Evolutionary conservation across 2,797 vertebrate species (phyloP).

Genomic region (Enteromius unitaeniatus): DNA sequence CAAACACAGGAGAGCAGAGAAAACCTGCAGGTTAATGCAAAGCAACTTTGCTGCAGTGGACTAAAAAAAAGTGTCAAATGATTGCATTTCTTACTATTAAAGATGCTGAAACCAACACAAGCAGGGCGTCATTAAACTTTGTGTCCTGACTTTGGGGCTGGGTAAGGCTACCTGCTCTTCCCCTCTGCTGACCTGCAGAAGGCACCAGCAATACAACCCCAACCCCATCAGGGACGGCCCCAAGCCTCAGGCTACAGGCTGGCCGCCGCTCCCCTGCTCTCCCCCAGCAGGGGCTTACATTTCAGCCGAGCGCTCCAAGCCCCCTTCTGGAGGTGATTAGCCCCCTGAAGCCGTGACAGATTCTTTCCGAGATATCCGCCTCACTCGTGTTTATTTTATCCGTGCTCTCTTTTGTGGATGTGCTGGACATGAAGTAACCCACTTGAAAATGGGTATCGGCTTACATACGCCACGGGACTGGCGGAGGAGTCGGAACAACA

Average conservation of each 20-base stretch:
- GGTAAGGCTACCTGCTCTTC: conserved; percentile 84
- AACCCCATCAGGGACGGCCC: conserved; percentile 50
- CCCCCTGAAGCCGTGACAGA: conserved; percentile 99
- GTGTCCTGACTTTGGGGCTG: conserved; percentile 31
- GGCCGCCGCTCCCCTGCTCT: conserved; percentile 84
- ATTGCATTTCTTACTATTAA: conserved; percentile 16
- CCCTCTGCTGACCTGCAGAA: conserved; percentile 91
- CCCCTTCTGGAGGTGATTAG: conserved; percentile 99
- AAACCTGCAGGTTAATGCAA: conserved; percentile 22
- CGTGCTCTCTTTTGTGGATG: conserved; percentile 98
- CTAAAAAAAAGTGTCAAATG: not conserved
- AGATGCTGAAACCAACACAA: not conserved
- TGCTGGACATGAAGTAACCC: conserved; percentile 99
- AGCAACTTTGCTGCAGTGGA: conserved; percentile 5
- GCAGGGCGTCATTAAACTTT: conserved; percentile 13
- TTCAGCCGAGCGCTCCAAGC: conserved; percentile 96
- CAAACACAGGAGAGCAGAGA: conserved; percentile 26
- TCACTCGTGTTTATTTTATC: conserved; percentile 99
- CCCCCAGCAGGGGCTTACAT: conserved; percentile 95
- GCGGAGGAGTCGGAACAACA: conserved; percentile 83
- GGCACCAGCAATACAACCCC: conserved; percentile 84
- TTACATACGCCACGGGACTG: conserved; percentile 91
- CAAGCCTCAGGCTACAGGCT: conserved; percentile 73
- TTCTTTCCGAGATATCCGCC: conserved; percentile 99
- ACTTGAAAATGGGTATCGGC: conserved; percentile 89